A percentile compares a stretch with the other conserved stretches of the same genome.
Conservation (phyloP, 2,797 vertebrate species). For the Lerista edwardsae region DNA sequence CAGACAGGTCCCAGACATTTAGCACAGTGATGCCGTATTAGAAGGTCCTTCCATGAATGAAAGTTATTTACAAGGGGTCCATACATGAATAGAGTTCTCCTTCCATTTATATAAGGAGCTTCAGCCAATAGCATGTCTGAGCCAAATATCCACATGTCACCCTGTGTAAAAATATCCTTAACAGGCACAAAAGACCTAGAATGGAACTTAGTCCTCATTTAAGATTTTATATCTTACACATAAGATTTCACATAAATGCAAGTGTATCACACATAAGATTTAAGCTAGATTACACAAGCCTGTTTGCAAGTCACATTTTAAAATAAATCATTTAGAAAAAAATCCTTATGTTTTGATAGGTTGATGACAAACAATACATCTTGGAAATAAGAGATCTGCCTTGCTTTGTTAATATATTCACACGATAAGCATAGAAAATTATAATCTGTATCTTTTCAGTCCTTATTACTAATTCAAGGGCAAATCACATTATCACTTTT, state of each 20-base stretch:
- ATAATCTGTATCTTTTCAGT: neutral
- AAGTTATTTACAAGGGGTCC: too few relatives aligned
- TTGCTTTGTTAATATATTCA: neutral
- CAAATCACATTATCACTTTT: neutral
- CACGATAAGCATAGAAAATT: neutral
- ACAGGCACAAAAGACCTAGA: neutral
- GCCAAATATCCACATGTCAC: too few relatives aligned
- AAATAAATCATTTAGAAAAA: neutral
- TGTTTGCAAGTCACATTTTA: neutral
- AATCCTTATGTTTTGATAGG: neutral
- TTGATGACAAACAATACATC: too few relatives aligned
- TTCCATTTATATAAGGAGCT: too few relatives aligned
- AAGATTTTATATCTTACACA: neutral
- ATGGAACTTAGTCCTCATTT: neutral
- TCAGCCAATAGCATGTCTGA: too few relatives aligned
- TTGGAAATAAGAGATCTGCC: too few relatives aligned
- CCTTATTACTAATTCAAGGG: neutral
- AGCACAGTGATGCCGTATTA: neutral
- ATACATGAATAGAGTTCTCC: too few relatives aligned
- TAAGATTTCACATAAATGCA: too few relatives aligned
- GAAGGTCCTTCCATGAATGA: too few relatives aligned
- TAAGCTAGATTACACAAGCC: neutral
- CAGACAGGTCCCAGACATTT: neutral
- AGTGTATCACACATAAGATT: neutral
- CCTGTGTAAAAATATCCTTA: neutral